Base-by-base conservation (phyloP, 2,888 invertebrate genomes). In the Drosophila pegasa region DNA sequence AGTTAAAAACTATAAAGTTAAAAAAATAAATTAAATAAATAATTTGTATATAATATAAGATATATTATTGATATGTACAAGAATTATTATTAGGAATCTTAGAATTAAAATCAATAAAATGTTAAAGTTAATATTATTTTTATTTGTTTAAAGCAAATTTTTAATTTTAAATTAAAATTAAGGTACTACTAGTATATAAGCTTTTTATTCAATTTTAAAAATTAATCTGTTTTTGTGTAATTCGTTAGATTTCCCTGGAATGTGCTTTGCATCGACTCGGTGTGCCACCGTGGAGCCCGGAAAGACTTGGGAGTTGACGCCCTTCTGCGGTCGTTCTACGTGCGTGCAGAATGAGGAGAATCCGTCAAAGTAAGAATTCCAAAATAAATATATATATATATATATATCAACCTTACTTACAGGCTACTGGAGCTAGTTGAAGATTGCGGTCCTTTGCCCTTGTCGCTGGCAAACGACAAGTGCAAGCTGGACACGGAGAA, bases 321-420 rank as follows among this genome's bases (percentile, higher is more conserved):
- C 97, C 6, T 97, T 97, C 95, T 97, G 97, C 90, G 97, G 97
- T n/a, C 95, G 96, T 78, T 96, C 97, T 85, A 97, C 96, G 59
- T 97, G 97, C 93, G 96, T 97, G 4, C 94, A 95, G 80, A 95
- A 95, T 78, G 96, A 96, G 75, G 96, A 96, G 90, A 93, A 94
- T 76, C 94, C 95, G 33, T 95, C 95, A 37, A 92, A 92, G 92
- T 92, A 88, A 56, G 57, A 33, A 20, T 18, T 20, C 3, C 8
- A 7, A 38, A 8, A 14, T 8, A 27, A 22, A 10, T 25, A 20
- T 9, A n/a, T 3, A 1, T 6, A 3, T 7, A 6, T 8, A 4
- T 5, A 1, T 38, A 8, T 38, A 31, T 1, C n/a, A 51, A 29
- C 33, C 2, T 6, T 64, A 29, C 40, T 38, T 72, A 33, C 43